Conservation (phyloP, 1,140 invertebrate genomes). For the Euborellia annulipes region DNA sequence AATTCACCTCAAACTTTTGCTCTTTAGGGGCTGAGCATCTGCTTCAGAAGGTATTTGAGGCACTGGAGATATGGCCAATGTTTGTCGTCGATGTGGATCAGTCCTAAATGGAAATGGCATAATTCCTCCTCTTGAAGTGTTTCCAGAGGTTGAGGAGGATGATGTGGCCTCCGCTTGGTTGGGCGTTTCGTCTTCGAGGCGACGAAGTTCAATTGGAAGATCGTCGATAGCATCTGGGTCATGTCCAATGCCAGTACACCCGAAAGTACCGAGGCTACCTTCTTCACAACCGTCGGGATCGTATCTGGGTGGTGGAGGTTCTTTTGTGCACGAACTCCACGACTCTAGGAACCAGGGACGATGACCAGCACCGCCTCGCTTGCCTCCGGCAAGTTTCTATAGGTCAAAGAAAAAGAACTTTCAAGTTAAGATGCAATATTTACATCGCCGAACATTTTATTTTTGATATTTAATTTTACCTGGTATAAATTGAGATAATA, state of each 20-base stretch:
- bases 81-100: slow-evolving; percentile 25
- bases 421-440: too few species aligned
- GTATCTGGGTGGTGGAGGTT: slow-evolving; percentile 32
- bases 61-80: slow-evolving; percentile 31
- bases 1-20: too few species aligned
- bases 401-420: too few species aligned
- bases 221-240: slow-evolving; percentile 52
- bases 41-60: slow-evolving; percentile 27
- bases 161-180: slow-evolving; percentile 9
- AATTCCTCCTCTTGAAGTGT: too few species aligned
- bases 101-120: too few species aligned
- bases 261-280: slow-evolving; percentile 13
- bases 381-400: slow-evolving; percentile 61
- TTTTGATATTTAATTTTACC: too few species aligned
- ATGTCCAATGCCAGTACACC: slow-evolving; percentile 10
- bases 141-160: too few species aligned
- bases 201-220: slow-evolving; percentile 73
- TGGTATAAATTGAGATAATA: too few species aligned
- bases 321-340: slow-evolving; percentile 44
- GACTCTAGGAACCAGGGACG: slow-evolving; percentile 65
- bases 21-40: slow-evolving; percentile 44
- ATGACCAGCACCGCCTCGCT: slow-evolving; percentile 32
- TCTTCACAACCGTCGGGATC: slow-evolving; percentile 36
- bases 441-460: too few species aligned
- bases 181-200: slow-evolving; percentile 52